phyloP scores from a whole-genome alignment of 2,113 vertebrate genomes.

The Agelaius tricolor region DNA sequence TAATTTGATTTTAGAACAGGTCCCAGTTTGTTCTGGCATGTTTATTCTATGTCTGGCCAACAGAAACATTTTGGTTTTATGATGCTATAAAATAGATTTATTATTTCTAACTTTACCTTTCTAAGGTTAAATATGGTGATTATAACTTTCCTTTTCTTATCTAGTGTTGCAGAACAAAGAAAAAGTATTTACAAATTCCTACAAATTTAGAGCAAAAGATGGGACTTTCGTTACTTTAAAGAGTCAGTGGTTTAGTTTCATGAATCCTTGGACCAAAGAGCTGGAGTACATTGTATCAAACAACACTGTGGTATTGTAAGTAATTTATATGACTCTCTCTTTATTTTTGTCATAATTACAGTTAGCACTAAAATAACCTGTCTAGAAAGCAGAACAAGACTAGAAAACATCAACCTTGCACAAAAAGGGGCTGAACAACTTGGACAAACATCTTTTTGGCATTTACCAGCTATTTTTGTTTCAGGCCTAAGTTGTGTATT shows the following conservation, averaged over 20 bases:
- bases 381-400: background rate
- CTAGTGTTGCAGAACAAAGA: conserved; percentile 89
- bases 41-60: background rate
- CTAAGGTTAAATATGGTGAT: background rate
- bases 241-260: conserved; percentile 95
- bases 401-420: background rate
- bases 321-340: conserved; percentile 23
- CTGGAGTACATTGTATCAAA: conserved; percentile 92
- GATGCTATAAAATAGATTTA: background rate
- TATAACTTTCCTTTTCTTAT: conserved; percentile 32
- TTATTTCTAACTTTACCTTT: background rate
- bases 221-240: conserved; percentile 87
- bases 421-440: background rate
- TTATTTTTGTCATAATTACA: background rate
- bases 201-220: conserved; percentile 90
- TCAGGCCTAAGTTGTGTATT: background rate
- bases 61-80: background rate
- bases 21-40: background rate
- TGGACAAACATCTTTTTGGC: background rate
- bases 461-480: background rate
- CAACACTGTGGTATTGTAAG: conserved; percentile 91
- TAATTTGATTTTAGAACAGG: background rate
- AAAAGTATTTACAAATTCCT: conserved; percentile 88
- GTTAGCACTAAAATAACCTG: background rate
- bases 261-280: conserved; percentile 95